Evolutionary conservation across 2,888 invertebrate species (phyloP), one percentile per base, ranked within the genome.

Genomic region (Margaritifera margaritifera): DNA sequence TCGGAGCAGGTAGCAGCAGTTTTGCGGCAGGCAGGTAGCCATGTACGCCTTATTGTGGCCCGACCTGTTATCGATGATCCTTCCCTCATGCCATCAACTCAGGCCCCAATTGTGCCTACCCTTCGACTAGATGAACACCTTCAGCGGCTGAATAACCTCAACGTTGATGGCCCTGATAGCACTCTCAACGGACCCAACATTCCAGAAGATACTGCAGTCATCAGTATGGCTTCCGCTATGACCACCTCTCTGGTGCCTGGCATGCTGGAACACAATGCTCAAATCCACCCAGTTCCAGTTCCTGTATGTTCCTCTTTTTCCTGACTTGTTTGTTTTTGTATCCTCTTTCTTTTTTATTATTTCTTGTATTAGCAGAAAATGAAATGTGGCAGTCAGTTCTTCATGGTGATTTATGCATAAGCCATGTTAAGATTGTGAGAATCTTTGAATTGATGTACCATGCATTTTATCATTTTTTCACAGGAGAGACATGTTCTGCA

Each of bases 1-100:
- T 97, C 97, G 66, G 99, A 99, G 90, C 92, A 92, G 91, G 98
- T 98, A 83, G 98, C 98, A 27, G 94, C 96, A 24, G 98, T 99
- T 75, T 91, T 99, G 75, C 93, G 98, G 42, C 97, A 98, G 91
- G 96, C 97, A 31, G 98, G 98, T 51, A 96, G 96, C 19, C 96
- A 97, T 89, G 98, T 98, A 69, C 93, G 97, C 3, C 93, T 98
- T 64, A 95, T 98, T 69, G 98, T 98, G 65, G 98, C 98, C 69
- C 93, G 98, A 52, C 84, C 87, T 6, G 83, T 89, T 57, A 77
- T 72, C 11, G 89, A 89, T 56, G 80, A 83, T 22, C 79, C 84
- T 54, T 73, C 80, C 25, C 71, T 77, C 66, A 72, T 78, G 42
- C 72, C 78, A 61, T 79, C 79, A 55, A 85, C 84, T 15, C 93